Conservation (phyloP, 1,140 invertebrate genomes). For the Microplitis mediator region DNA sequence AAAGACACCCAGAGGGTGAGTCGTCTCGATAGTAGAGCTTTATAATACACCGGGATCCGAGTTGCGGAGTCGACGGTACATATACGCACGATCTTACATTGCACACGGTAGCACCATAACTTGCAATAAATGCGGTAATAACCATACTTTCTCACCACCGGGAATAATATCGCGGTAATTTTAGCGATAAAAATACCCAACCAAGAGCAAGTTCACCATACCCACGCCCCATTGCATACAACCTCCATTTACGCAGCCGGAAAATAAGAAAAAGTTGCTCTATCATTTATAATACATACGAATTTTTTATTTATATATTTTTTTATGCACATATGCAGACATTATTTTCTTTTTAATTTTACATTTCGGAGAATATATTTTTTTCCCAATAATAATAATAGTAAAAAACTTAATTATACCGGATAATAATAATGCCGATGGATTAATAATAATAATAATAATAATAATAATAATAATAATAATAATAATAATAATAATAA, state of each 20-base stretch:
- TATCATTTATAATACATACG: too few species aligned
- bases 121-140: constrained; percentile 57
- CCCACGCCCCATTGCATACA: neutral
- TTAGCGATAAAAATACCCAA: constrained; percentile 35
- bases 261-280: neutral
- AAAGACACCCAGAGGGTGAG: constrained; percentile 6
- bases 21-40: constrained; percentile 4
- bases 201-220: neutral
- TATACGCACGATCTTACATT: constrained; percentile 27
- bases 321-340: too few species aligned
- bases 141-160: constrained; percentile 47
- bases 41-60: neutral
- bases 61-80: too few species aligned
- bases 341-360: too few species aligned
- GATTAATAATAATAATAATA: neutral
- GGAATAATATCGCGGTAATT: constrained; percentile 52
- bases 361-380: too few species aligned
- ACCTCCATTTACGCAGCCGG: neutral
- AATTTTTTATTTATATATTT: too few species aligned
- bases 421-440: too few species aligned
- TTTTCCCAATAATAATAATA: too few species aligned
- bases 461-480: neutral
- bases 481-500: too few species aligned
- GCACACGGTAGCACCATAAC: constrained; percentile 46
- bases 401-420: too few species aligned